Base-by-base conservation (phyloP, 1,140 invertebrate genomes). In the Gonatopus flavifemur region DNA sequence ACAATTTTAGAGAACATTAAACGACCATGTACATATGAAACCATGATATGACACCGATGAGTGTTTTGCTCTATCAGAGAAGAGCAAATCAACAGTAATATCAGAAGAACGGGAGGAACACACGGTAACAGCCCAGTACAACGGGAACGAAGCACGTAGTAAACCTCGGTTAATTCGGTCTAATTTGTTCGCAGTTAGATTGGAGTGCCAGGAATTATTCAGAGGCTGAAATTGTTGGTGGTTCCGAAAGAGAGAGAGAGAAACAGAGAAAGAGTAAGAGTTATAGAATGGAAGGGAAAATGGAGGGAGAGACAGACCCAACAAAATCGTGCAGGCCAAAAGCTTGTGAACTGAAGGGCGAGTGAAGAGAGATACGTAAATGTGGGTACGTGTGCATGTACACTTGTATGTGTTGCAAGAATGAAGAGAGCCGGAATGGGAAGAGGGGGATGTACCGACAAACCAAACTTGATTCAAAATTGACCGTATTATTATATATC, bases 161-260 rank as follows among this genome's bases (percentile, higher is more conserved):
- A 63, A 73, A 69, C 65, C 69, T 63, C 62, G 68, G 62, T 66
- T 72, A 74, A 74, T 72, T 70, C 69, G 62, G 65, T 74, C 70
- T 71, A 74, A 74, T 74, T 74, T 72, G 69, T 74, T 71, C 69
- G 67, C 66, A 74, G 70, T 74, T 70, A 72, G 70, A 74, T 72
- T 67, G 70, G 69, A 72, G 69, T 64, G 71, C 62, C 66, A 66
- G 69, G 70, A 74, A 74, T 74, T 72, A 72, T 74, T 72, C 69
- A 72, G 68, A 66, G 69, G 68, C 59, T 70, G 50, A 72, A 74
- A 74, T 72, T 72, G 68, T 74, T 72, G 63, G 71, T 55, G 71
- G 71, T 72, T 70, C 10, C 22, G 28, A 28, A 33, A 12, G 19
- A 5, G 30, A 16, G 36, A 15, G 36, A 16, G 28, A 25, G 33